Conservation (phyloP, 2,797 vertebrate genomes). For the Manis javanica region DNA sequence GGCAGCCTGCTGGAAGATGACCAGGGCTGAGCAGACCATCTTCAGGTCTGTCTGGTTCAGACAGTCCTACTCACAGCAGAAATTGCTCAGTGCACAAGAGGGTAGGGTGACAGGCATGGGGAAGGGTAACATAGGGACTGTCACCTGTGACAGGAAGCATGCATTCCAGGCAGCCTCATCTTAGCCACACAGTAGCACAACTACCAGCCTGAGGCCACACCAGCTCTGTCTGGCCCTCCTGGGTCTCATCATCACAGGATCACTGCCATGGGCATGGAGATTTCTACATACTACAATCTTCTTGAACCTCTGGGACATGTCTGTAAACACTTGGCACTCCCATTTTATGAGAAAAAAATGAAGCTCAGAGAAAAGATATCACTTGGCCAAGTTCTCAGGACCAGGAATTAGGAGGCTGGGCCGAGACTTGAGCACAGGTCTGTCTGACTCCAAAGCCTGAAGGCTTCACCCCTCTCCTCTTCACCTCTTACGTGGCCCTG, state of each 20-base stretch:
- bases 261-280: not conserved
- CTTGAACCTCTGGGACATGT: not conserved
- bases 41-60: not conserved
- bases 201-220: not conserved
- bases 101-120: not conserved
- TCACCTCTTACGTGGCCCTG: not conserved
- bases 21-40: fast-evolving
- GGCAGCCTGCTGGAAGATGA: not conserved
- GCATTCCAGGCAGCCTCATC: not conserved
- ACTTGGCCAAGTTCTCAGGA: not conserved
- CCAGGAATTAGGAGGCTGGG: not conserved
- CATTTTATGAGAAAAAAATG: not conserved
- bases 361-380: not conserved
- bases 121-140: not conserved
- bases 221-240: not conserved
- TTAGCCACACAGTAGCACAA: not conserved
- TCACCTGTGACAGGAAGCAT: not conserved
- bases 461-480: not conserved
- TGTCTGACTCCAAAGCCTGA: not conserved
- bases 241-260: not conserved
- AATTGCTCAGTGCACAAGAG: not conserved
- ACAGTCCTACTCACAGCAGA: not conserved
- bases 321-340: not conserved
- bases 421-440: not conserved
- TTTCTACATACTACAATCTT: not conserved